phyloP scores from a whole-genome alignment of 2,888 invertebrate species.

The Heliconius erato region DNA sequence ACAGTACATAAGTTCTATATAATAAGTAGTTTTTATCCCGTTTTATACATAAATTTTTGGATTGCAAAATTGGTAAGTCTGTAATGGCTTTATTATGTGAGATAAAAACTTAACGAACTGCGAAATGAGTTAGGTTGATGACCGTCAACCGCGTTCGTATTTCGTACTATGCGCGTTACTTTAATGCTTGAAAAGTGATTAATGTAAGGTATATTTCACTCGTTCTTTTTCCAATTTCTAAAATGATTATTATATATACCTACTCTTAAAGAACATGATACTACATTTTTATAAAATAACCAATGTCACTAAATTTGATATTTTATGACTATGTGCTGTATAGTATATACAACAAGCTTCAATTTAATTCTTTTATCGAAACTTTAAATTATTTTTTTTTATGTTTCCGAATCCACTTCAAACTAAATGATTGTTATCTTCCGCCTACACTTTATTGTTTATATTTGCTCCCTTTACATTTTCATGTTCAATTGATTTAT shows the following conservation, averaged over 20 bases:
- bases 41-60: neutral
- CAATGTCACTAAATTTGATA: neutral
- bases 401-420: slow-evolving; percentile 27
- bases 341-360: neutral
- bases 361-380: too few species aligned
- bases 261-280: neutral
- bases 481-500: slow-evolving; percentile 47
- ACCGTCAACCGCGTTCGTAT: neutral
- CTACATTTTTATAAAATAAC: neutral
- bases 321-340: neutral
- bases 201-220: neutral
- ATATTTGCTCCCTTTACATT: slow-evolving; percentile 52
- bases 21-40: neutral
- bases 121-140: slow-evolving; percentile 9
- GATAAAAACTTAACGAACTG: slow-evolving; percentile 20
- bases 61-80: slow-evolving; percentile 38
- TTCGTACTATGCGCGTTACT: neutral
- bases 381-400: neutral
- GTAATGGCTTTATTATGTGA: neutral
- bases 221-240: neutral
- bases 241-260: neutral
- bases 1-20: slow-evolving; percentile 7
- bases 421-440: slow-evolving; percentile 62
- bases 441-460: slow-evolving; percentile 60
- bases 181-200: neutral